These are phyloP conservation scores for Falco concolor DNA, from an alignment of 2,797 vertebrate species.

Conservation along the genomic window DNA sequence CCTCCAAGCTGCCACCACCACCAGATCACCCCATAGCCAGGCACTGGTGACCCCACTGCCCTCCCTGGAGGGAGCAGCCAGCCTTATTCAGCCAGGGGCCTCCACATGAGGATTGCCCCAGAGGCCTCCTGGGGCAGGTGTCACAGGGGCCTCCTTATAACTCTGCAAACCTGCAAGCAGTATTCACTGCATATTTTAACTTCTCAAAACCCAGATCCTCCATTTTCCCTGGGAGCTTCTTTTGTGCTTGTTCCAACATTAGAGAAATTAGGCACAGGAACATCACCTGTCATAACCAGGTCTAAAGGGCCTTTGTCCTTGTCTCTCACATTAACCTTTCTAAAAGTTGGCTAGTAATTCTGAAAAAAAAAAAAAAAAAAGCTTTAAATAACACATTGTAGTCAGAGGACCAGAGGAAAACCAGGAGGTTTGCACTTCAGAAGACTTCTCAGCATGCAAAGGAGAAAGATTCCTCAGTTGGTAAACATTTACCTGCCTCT, in stretches of 20 bases:
- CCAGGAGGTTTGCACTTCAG: neutral
- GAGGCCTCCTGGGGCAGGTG: neutral
- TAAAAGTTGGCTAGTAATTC: neutral
- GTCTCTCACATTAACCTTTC: neutral
- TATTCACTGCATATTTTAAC: neutral
- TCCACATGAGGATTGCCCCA: neutral
- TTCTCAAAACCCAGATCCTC: neutral
- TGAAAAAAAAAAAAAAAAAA: constrained; percentile 1
- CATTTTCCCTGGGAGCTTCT: neutral
- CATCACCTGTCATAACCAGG: neutral
- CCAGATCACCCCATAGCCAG: neutral
- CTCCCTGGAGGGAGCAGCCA: neutral
- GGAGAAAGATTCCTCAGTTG: neutral
- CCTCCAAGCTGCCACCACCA: neutral
- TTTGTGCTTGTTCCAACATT: neutral
- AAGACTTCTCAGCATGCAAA: neutral
- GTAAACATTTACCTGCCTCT: neutral
- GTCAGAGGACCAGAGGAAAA: neutral
- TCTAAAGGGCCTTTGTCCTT: neutral
- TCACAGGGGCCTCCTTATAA: neutral
- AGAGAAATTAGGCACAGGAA: neutral
- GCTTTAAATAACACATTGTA: neutral
- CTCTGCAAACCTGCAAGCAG: neutral
- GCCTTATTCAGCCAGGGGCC: neutral
- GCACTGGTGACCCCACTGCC: neutral